Percentiles rank a stretch among this genome's conserved stretches.
These are phyloP conservation scores for Lutjanus campechanus DNA, from an alignment of 2,797 vertebrate species.

Conservation along the genomic window DNA sequence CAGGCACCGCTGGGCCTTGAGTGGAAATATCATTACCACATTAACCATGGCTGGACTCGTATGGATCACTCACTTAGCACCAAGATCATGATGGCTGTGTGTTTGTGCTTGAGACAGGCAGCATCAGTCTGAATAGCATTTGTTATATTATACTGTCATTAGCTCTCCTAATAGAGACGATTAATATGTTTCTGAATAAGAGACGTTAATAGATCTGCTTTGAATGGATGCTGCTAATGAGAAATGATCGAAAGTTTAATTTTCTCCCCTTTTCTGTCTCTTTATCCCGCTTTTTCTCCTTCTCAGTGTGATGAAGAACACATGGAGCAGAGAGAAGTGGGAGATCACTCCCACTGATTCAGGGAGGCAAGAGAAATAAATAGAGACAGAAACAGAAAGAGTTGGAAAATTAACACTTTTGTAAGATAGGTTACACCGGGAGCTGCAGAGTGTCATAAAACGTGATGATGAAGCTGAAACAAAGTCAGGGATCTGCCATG, in stretches of 20 bases:
- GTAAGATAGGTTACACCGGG: background rate
- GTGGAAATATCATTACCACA: slow-evolving; percentile 80
- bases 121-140: slow-evolving; percentile 18
- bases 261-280: slow-evolving; percentile 33
- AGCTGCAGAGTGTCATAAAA: slow-evolving; percentile 4
- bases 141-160: slow-evolving; percentile 27
- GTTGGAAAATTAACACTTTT: slow-evolving; percentile 20
- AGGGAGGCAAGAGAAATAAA: slow-evolving; percentile 43
- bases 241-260: slow-evolving; percentile 58
- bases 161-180: slow-evolving; percentile 8
- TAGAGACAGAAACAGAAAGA: slow-evolving; percentile 35
- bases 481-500: background rate
- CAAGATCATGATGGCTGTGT: slow-evolving; percentile 43
- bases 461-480: background rate
- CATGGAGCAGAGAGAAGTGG: slow-evolving; percentile 36
- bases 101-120: slow-evolving; percentile 35
- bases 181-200: slow-evolving; percentile 49
- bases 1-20: slow-evolving; percentile 58
- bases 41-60: slow-evolving; percentile 62
- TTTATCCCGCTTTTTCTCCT: slow-evolving; percentile 9
- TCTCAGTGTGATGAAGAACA: slow-evolving; percentile 42
- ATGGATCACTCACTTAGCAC: slow-evolving; percentile 60
- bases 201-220: slow-evolving; percentile 50
- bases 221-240: slow-evolving; percentile 58
- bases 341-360: slow-evolving; percentile 45